Base-by-base conservation (phyloP, 2,113 vertebrate genomes). In the Cygnus buccinator region DNA sequence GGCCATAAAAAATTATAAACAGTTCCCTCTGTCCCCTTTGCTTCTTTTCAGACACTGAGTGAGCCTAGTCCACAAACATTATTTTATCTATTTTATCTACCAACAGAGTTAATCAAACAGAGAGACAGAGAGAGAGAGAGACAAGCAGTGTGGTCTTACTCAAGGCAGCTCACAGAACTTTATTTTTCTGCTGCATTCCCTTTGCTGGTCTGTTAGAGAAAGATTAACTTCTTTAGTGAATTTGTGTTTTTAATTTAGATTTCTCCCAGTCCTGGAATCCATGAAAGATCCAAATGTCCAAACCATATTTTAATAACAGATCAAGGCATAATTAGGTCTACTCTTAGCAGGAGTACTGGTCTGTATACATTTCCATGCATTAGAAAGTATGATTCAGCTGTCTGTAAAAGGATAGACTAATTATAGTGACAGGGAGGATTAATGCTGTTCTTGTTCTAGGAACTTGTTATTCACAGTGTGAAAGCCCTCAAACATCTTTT, bases 341-440 rank as follows among this genome's bases (percentile, higher is more conserved):
- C 58, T 92, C 58, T 79, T 96, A 93, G 86, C 90, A 87, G 89
- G 86, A 96, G 58, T 95, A 96, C 74, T 82, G 92, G 90, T 96
- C 81, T 96, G 87, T 96, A 94, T 95, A 92, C 59, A 84, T 96
- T 96, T 97, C 91, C 95, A 95, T 96, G 95, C 73, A 97, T 97
- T 93, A 95, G 65, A 92, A 97, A 95, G 90, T 96, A 96, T 87
- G 94, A 96, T 96, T 97, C 95, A 96, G 92, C 94, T 95, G 90
- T 93, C 92, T 91, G 70, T 96, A 90, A 90, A 92, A 93, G 89
- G 95, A 96, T 95, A 92, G 92, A 84, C 94, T 96, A 95, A 96
- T 96, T 95, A 95, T 63, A 87, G 91, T 94, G 92, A 94, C 95
- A 93, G 81, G 37, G 67, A 94, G 94, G 84, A 95, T 94, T 97